These are phyloP conservation scores for Yasuhikotakia modesta DNA, from an alignment of 2,797 vertebrate species.

Conservation along the genomic window DNA sequence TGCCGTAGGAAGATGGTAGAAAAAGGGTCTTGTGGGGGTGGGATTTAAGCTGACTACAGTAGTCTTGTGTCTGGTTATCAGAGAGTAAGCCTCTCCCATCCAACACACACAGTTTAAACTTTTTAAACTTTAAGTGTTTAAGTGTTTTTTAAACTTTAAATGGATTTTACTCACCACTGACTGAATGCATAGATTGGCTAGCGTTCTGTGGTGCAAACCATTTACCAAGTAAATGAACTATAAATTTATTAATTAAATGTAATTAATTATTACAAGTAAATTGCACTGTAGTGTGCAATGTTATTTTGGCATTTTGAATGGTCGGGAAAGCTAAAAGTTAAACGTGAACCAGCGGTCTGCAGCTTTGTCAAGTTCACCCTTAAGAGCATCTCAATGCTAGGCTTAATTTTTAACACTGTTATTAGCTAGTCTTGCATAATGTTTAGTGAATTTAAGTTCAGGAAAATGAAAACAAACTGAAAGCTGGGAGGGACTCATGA, in stretches of 20 bases:
- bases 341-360: slow-evolving; percentile 31
- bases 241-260: too few relatives aligned
- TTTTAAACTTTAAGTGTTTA: not conserved
- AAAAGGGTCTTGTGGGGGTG: slow-evolving; percentile 17
- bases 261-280: too few relatives aligned
- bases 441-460: not conserved
- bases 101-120: not conserved
- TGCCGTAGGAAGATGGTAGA: slow-evolving; percentile 33
- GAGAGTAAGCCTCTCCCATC: not conserved
- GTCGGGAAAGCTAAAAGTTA: slow-evolving; percentile 29
- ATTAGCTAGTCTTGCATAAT: not conserved
- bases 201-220: slow-evolving; percentile 9
- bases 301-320: slow-evolving; percentile 8
- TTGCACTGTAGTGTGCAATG: not conserved
- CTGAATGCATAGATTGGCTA: not conserved
- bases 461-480: not conserved
- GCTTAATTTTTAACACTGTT: not conserved
- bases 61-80: not conserved
- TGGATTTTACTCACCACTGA: not conserved
- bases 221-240: slow-evolving; percentile 9
- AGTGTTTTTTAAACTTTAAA: too few relatives aligned
- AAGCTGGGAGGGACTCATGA: not conserved
- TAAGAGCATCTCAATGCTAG: not conserved
- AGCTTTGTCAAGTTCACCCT: slow-evolving; percentile 7
- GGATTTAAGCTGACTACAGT: slow-evolving; percentile 42